Conservation (phyloP, 2,113 vertebrate genomes). For the Cathartes aura region DNA sequence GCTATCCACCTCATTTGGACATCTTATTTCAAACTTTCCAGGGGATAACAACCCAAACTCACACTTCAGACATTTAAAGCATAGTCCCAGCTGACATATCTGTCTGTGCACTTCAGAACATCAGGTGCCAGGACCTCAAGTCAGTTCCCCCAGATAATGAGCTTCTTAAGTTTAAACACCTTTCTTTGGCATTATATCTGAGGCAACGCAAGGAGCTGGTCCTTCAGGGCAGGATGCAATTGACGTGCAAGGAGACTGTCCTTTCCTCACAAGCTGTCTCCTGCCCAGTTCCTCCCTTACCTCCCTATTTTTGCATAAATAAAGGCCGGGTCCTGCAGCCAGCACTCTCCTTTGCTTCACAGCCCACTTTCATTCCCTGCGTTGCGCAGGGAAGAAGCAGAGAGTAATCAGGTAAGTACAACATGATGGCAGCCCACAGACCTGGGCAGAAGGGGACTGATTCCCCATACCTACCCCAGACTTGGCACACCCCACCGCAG, state of each 20-base stretch:
- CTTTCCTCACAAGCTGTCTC: fast-evolving
- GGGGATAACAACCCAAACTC: not conserved
- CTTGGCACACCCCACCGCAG: fast-evolving
- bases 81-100: not conserved
- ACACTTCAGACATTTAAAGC: not conserved
- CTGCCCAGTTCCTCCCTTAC: not conserved
- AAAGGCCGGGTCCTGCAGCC: not conserved
- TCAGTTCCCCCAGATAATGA: not conserved
- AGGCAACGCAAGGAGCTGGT: not conserved
- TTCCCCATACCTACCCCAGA: not conserved
- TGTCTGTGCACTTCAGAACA: not conserved
- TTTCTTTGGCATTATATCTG: not conserved
- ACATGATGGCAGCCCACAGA: fast-evolving
- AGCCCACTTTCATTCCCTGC: fast-evolving
- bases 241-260: fast-evolving
- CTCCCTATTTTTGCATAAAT: not conserved
- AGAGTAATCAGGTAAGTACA: not conserved
- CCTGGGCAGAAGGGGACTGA: fast-evolving
- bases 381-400: not conserved
- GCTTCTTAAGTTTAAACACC: not conserved
- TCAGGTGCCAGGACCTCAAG: not conserved
- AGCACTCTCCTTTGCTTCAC: not conserved
- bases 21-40: not conserved
- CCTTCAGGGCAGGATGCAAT: not conserved
- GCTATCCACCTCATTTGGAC: not conserved